Evolutionary conservation across 2,113 vertebrate species (phyloP), one percentile per base, ranked within the genome.

Genomic region (Martes martes): DNA sequence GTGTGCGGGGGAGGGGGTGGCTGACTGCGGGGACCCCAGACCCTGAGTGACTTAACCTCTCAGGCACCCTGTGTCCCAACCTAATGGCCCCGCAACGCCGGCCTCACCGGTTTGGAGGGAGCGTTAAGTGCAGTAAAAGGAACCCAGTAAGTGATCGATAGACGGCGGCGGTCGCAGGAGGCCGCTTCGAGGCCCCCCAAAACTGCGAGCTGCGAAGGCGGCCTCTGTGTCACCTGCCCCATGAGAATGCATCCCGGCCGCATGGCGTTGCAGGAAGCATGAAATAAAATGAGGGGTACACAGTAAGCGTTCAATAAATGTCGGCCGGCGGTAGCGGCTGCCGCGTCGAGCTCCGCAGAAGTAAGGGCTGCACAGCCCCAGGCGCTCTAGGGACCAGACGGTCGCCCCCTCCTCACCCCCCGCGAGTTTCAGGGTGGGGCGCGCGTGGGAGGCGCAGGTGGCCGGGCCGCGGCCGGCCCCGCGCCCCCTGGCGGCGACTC

Each of bases 361-460:
- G 31, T 18, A 57, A 36, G 13, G 36, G 23, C 71, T 81, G 69
- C 88, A 71, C 55, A 81, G 57, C 24, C 24, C 52, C 10, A 16
- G 36, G 82, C 18, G 3, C 18, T 11, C 45, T 1, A 45, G 67
- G 16, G 18, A 33, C 55, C 16, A 69, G 24, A 3, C 14, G 7
- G 79, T 83, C 65, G 31, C 91, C 95, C 85, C 16, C 57, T 83
- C n/a, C 7, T 1, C 23, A 36, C 7, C 18, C 71, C 4, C 18
- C 0, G 33, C 45, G 55, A 86, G 93, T 92, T 95, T 93, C 96
- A 88, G 89, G 91, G 87, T 33, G 63, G 50, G 55, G 73, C 23
- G 83, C 26, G 31, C 45, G 52, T 52, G 63, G 95, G 92, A 61
- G 93, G 93, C 42, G 65, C 97, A 74, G 94, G 97, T 97, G 98